phyloP scores from a whole-genome alignment of 2,797 vertebrate genomes.

The Oophaga sylvatica region DNA sequence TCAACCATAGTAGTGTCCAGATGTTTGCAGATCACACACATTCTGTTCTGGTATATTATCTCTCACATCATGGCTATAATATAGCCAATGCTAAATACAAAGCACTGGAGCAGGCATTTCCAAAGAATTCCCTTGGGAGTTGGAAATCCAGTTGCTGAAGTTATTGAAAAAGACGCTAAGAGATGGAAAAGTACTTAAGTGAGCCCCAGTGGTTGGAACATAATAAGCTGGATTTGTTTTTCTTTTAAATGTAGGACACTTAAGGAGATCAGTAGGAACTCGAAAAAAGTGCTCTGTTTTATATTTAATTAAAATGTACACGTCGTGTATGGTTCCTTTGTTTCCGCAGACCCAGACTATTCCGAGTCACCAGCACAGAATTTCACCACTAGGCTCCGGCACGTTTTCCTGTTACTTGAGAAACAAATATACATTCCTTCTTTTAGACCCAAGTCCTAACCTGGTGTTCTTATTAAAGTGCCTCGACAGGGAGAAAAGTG shows the following conservation, averaged over 20 bases:
- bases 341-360: slow-evolving; percentile 49
- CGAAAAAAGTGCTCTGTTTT: slow-evolving; percentile 61
- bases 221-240: slow-evolving; percentile 66
- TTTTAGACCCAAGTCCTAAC: slow-evolving; percentile 1
- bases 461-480: not conserved
- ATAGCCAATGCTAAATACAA: slow-evolving; percentile 35
- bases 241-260: slow-evolving; percentile 61
- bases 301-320: slow-evolving; percentile 62
- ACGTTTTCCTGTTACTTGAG: slow-evolving; percentile 48
- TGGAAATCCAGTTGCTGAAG: slow-evolving; percentile 60
- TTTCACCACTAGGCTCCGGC: slow-evolving; percentile 55
- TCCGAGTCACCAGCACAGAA: slow-evolving; percentile 26
- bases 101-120: slow-evolving; percentile 55
- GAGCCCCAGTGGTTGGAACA: slow-evolving; percentile 60
- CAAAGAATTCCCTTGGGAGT: slow-evolving; percentile 53
- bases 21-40: slow-evolving; percentile 42
- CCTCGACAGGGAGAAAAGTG: not conserved
- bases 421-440: slow-evolving; percentile 43
- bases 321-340: slow-evolving; percentile 58
- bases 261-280: slow-evolving; percentile 63
- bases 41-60: slow-evolving; percentile 43
- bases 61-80: slow-evolving; percentile 37
- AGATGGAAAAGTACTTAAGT: slow-evolving; percentile 62
- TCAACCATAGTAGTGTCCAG: slow-evolving; percentile 16
- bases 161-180: slow-evolving; percentile 63